phyloP scores from a whole-genome alignment of 2,888 invertebrate genomes.

The Melanotus villosus region DNA sequence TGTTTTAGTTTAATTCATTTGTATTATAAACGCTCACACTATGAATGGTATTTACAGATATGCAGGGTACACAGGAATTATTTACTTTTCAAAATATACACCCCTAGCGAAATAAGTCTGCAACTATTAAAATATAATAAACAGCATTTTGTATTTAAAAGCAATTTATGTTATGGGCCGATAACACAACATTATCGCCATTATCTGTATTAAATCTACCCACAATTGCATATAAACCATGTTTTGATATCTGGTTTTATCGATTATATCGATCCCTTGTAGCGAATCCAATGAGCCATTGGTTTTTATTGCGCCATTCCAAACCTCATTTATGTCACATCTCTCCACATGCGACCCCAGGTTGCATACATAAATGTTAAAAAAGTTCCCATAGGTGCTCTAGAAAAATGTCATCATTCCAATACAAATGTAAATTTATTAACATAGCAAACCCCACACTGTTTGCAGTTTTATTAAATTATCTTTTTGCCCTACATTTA shows the following conservation, averaged over 20 bases:
- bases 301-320: conserved; percentile 67
- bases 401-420: conserved; percentile 62
- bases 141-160: conserved; percentile 41
- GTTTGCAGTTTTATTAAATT: conserved; percentile 31
- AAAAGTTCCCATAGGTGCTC: conserved; percentile 63
- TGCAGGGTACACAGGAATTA: not conserved
- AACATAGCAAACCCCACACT: conserved; percentile 17
- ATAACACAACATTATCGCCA: conserved; percentile 54
- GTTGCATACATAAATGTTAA: conserved; percentile 64
- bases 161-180: conserved; percentile 39
- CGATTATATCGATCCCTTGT: conserved; percentile 64
- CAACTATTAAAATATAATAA: conserved; percentile 40
- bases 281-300: conserved; percentile 66
- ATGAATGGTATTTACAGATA: too few relatives aligned
- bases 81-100: not conserved
- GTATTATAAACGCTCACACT: not conserved
- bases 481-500: conserved; percentile 21
- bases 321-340: conserved; percentile 64
- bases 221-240: conserved; percentile 65
- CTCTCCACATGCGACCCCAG: conserved; percentile 64
- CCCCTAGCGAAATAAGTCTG: not conserved
- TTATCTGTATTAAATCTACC: conserved; percentile 63
- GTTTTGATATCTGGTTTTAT: conserved; percentile 64
- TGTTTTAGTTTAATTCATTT: too few relatives aligned
- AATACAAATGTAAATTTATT: conserved; percentile 50